Conservation (phyloP, 2,888 invertebrate genomes). For the Apodemia mormo region DNA sequence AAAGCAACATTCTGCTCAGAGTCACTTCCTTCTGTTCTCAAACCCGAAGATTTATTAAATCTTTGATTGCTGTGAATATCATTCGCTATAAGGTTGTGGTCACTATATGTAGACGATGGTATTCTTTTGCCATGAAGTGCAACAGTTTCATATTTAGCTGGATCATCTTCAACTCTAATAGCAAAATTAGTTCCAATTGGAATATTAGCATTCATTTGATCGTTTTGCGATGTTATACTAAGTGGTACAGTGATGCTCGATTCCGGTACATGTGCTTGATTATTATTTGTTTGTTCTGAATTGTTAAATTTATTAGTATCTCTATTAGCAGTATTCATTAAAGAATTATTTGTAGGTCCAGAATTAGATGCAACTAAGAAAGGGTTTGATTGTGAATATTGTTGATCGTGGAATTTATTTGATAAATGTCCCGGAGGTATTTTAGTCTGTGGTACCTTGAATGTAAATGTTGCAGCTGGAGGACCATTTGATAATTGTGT, state of each 20-base stretch:
- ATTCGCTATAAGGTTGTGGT: slow-evolving; percentile 44
- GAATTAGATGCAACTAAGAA: slow-evolving; percentile 47
- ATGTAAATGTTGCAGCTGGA: slow-evolving; percentile 65
- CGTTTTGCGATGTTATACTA: slow-evolving; percentile 51
- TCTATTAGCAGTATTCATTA: slow-evolving; percentile 47
- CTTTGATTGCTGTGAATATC: slow-evolving; percentile 24
- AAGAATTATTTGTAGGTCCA: slow-evolving; percentile 53
- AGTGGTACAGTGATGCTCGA: slow-evolving; percentile 65
- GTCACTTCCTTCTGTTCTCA: slow-evolving; percentile 20
- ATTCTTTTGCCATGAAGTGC: slow-evolving; percentile 54
- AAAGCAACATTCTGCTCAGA: slow-evolving; percentile 20
- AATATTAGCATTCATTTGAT: slow-evolving; percentile 66
- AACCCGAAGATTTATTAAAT: slow-evolving; percentile 20
- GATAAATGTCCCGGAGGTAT: not conserved
- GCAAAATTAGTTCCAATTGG: slow-evolving; percentile 77
- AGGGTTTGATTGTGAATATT: slow-evolving; percentile 39
- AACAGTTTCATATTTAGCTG: slow-evolving; percentile 55
- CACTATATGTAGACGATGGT: slow-evolving; percentile 47
- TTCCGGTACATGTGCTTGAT: slow-evolving; percentile 58
- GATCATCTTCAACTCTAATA: slow-evolving; percentile 70
- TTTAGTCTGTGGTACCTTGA: slow-evolving; percentile 59
- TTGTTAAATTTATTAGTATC: slow-evolving; percentile 54
- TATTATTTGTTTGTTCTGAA: slow-evolving; percentile 50
- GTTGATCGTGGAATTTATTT: slow-evolving; percentile 17
- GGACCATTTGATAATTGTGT: slow-evolving; percentile 65